Evolutionary conservation across 2,888 invertebrate species (phyloP).

Genomic region (Brachypterus glaber): DNA sequence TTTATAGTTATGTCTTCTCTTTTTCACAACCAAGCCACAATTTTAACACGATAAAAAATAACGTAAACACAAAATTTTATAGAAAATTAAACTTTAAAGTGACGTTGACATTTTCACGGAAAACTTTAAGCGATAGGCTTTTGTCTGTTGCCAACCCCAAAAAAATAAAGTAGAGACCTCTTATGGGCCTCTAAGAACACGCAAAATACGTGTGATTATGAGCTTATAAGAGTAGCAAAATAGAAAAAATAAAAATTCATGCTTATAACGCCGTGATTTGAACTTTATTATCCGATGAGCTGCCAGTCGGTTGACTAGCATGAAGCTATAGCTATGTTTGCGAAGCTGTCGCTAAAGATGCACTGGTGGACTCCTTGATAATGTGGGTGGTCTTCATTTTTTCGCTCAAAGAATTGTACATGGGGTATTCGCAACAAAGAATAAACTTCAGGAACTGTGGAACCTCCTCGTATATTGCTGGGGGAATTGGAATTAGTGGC

Average conservation of each 20-base stretch:
- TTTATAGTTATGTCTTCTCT: too few relatives aligned
- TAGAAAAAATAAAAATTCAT: slow-evolving; percentile 1
- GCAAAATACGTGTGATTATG: too few relatives aligned
- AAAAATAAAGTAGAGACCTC: too few relatives aligned
- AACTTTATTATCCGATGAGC: slow-evolving; percentile 20
- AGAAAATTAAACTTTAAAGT: too few relatives aligned
- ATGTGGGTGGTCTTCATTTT: slow-evolving; percentile 47
- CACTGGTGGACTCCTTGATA: slow-evolving; percentile 61
- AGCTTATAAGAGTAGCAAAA: too few relatives aligned
- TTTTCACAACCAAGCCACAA: too few relatives aligned
- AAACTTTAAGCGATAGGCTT: too few relatives aligned
- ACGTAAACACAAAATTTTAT: too few relatives aligned
- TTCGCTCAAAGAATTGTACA: slow-evolving; percentile 69
- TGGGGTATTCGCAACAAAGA: slow-evolving; percentile 80
- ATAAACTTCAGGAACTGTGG: slow-evolving; percentile 74
- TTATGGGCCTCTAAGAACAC: too few relatives aligned
- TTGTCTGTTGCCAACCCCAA: too few relatives aligned
- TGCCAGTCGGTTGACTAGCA: slow-evolving; percentile 32
- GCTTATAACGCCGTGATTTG: slow-evolving; percentile 26
- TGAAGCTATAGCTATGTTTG: slow-evolving; percentile 60
- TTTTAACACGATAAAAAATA: too few relatives aligned
- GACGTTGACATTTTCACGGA: too few relatives aligned
- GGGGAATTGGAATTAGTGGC: slow-evolving; percentile 80
- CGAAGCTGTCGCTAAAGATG: slow-evolving; percentile 54
- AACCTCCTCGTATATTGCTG: slow-evolving; percentile 77